Evolutionary conservation across 2,113 vertebrate species (phyloP).

Genomic region (Trichomycterus rosablanca): DNA sequence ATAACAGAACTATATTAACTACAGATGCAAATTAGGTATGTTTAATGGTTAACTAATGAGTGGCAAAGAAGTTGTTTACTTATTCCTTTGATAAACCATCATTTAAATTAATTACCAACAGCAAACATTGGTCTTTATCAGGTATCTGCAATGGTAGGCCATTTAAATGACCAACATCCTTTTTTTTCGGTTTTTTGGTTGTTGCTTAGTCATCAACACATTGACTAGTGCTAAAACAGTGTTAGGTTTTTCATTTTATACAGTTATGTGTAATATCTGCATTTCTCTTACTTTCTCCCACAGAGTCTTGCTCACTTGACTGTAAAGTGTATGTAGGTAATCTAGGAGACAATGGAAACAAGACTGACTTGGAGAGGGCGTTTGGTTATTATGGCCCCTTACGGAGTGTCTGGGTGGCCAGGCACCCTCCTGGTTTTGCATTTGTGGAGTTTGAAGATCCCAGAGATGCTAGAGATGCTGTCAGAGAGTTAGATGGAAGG

Average conservation of each 20-base stretch:
- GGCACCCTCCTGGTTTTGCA: constrained; percentile 95
- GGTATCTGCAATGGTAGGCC: too few species aligned
- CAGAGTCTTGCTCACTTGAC: constrained; percentile 86
- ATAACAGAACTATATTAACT: too few species aligned
- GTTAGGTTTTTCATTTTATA: background rate
- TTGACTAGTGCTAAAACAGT: too few species aligned
- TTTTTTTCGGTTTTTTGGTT: too few species aligned
- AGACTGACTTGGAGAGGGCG: constrained; percentile 89
- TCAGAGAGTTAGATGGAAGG: constrained; percentile 97
- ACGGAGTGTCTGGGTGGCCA: constrained; percentile 94
- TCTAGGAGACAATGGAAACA: constrained; percentile 96
- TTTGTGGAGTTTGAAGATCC: constrained; percentile 98
- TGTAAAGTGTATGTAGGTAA: constrained; percentile 98
- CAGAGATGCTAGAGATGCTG: constrained; percentile 93
- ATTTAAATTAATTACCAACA: too few species aligned
- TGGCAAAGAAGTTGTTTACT: too few species aligned
- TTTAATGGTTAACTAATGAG: too few species aligned
- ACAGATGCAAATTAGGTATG: too few species aligned
- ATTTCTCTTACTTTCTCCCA: background rate
- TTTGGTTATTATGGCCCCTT: constrained; percentile 97
- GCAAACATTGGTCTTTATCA: too few species aligned
- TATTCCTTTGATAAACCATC: too few species aligned
- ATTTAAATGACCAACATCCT: too few species aligned
- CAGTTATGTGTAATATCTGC: background rate
- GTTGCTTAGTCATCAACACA: too few species aligned